phyloP scores from a whole-genome alignment of 2,113 vertebrate species.

The Chitala chitala region DNA sequence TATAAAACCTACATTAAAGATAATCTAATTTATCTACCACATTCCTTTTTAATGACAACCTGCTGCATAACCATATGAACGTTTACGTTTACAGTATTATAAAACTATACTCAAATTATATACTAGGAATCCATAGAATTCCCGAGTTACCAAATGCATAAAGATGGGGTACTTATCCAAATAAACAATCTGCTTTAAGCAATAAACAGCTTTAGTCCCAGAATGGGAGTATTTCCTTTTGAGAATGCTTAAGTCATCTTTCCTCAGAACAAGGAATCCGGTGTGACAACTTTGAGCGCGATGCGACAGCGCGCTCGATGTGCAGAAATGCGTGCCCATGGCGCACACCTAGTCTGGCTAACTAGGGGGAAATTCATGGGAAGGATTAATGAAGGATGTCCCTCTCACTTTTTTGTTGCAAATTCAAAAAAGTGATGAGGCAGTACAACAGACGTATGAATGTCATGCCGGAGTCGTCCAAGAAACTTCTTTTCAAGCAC shows the following conservation, averaged over 20 bases:
- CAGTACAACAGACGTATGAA: slow-evolving; percentile 84
- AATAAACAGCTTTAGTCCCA: slow-evolving; percentile 74
- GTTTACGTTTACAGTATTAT: slow-evolving; percentile 73
- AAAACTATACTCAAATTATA: slow-evolving; percentile 86
- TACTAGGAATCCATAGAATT: slow-evolving; percentile 76
- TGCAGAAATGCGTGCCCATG: slow-evolving; percentile 67
- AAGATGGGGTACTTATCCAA: slow-evolving; percentile 60
- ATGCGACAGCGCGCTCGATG: slow-evolving; percentile 76
- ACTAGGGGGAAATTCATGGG: slow-evolving; percentile 75
- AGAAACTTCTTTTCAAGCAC: slow-evolving; percentile 85
- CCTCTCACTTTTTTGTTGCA: slow-evolving; percentile 87
- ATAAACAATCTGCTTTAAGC: slow-evolving; percentile 80
- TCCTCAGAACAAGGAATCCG: slow-evolving; percentile 67
- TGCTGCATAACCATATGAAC: slow-evolving; percentile 63
- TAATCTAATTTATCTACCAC: slow-evolving; percentile 75
- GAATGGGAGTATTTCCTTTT: slow-evolving; percentile 56
- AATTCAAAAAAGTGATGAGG: slow-evolving; percentile 92
- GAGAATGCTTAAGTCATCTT: slow-evolving; percentile 60
- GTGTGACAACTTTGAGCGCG: slow-evolving; percentile 70
- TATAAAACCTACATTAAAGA: slow-evolving; percentile 71
- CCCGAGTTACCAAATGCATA: slow-evolving; percentile 79
- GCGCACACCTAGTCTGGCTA: slow-evolving; percentile 75
- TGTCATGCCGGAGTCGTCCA: slow-evolving; percentile 91
- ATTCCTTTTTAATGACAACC: slow-evolving; percentile 60
- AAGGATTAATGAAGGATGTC: slow-evolving; percentile 57